Evolutionary conservation across 2,888 invertebrate species (phyloP).

Genomic region (Heliconius charithonia): DNA sequence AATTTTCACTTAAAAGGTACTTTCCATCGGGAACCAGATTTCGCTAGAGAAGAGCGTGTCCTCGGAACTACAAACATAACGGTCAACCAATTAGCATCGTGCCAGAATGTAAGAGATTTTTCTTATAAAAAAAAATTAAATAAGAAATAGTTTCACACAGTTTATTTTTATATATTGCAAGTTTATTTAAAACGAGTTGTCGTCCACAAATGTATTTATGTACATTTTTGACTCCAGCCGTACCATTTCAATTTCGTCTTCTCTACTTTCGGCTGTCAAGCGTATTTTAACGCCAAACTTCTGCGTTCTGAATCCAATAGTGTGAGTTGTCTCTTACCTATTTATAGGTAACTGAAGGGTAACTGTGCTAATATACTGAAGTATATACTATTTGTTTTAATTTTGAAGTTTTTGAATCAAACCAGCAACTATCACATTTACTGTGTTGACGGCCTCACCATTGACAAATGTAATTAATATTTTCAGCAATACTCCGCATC

Average conservation of each 20-base stretch:
- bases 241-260: not conserved
- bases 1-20: slow-evolving; percentile 54
- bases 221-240: not conserved
- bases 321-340: no score
- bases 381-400: no score
- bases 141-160: not conserved
- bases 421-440: not conserved
- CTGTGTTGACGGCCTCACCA: not conserved
- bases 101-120: slow-evolving; percentile 63
- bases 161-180: not conserved
- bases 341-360: no score
- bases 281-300: no score
- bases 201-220: not conserved
- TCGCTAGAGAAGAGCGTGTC: slow-evolving; percentile 61
- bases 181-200: not conserved
- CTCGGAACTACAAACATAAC: slow-evolving; percentile 64
- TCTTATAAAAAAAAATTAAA: not conserved
- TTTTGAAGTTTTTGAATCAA: not conserved
- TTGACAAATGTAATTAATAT: slow-evolving; percentile 5
- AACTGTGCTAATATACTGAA: no score
- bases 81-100: slow-evolving; percentile 63
- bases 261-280: not conserved
- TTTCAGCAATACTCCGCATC: slow-evolving; percentile 61
- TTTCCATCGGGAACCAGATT: slow-evolving; percentile 71
- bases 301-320: no score